Evolutionary conservation across 2,113 vertebrate genomes (phyloP).

Genomic region (Chlamydotis undulata): DNA sequence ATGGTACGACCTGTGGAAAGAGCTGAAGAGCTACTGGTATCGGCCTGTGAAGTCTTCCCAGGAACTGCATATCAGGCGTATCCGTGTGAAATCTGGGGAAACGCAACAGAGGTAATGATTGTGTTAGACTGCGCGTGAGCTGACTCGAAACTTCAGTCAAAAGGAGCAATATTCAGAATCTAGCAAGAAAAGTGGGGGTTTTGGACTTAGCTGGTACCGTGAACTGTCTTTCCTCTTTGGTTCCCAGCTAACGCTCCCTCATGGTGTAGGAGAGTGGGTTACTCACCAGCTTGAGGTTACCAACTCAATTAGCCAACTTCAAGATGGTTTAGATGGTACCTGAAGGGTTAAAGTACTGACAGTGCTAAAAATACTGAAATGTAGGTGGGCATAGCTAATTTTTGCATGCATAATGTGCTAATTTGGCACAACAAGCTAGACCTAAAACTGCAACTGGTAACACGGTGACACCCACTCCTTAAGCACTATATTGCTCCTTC

Average conservation of each 20-base stretch:
- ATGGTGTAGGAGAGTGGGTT: too few relatives aligned
- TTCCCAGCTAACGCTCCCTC: neutral
- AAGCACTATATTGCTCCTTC: neutral
- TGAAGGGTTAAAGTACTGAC: neutral
- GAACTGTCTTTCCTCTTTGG: neutral
- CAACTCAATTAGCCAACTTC: neutral
- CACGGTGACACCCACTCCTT: neutral
- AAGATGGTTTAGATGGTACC: neutral
- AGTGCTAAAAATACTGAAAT: neutral
- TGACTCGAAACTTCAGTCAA: neutral
- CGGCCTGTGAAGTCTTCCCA: neutral
- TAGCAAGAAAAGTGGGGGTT: fast-evolving
- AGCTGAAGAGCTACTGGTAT: conserved; percentile 76
- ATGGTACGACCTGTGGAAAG: conserved; percentile 81
- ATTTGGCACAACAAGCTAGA: neutral
- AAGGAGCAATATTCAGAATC: neutral
- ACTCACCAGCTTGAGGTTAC: neutral
- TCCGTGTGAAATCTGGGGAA: conserved; percentile 93
- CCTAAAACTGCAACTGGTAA: neutral
- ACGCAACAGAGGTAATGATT: conserved; percentile 87
- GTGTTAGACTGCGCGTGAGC: fast-evolving
- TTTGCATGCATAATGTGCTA: neutral
- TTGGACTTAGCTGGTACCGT: neutral
- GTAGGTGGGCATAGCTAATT: neutral
- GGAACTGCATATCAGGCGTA: conserved; percentile 84